phyloP scores from a whole-genome alignment of 1,140 invertebrate species.

The Drosophila sproati region DNA sequence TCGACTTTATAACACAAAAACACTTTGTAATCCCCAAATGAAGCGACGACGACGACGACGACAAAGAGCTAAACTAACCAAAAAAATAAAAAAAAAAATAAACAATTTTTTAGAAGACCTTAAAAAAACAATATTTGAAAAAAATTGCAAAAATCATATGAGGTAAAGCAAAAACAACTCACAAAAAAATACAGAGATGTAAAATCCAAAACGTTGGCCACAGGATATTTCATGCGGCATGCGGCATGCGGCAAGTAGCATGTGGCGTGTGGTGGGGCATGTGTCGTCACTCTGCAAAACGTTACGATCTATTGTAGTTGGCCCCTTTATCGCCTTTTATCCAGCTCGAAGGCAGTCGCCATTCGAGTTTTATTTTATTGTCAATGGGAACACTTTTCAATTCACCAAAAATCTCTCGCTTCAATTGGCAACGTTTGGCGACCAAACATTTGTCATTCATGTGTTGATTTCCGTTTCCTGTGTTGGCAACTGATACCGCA shows the following conservation, averaged over 20 bases:
- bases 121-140: background rate
- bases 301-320: slow-evolving; percentile 70
- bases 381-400: slow-evolving; percentile 41
- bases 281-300: slow-evolving; percentile 21
- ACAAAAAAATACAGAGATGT: slow-evolving; percentile 17
- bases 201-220: slow-evolving; percentile 34
- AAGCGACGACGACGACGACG: slow-evolving; percentile 56
- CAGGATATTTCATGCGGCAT: slow-evolving; percentile 16
- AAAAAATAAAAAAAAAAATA: slow-evolving; percentile 15
- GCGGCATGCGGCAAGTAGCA: too few relatives aligned
- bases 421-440: slow-evolving; percentile 40
- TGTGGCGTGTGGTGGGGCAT: slow-evolving; percentile 4
- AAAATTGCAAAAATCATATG: slow-evolving; percentile 22
- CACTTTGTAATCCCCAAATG: slow-evolving; percentile 83
- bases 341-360: slow-evolving; percentile 24
- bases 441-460: slow-evolving; percentile 83
- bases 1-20: slow-evolving; percentile 83
- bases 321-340: slow-evolving; percentile 68
- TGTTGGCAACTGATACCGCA: background rate
- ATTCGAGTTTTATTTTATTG: slow-evolving; percentile 37
- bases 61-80: slow-evolving; percentile 8
- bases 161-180: slow-evolving; percentile 7
- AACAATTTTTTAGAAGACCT: slow-evolving; percentile 36
- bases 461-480: slow-evolving; percentile 84
- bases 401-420: slow-evolving; percentile 48